Evolutionary conservation across 2,797 vertebrate genomes (phyloP).

Genomic region (Euthynnus affinis): DNA sequence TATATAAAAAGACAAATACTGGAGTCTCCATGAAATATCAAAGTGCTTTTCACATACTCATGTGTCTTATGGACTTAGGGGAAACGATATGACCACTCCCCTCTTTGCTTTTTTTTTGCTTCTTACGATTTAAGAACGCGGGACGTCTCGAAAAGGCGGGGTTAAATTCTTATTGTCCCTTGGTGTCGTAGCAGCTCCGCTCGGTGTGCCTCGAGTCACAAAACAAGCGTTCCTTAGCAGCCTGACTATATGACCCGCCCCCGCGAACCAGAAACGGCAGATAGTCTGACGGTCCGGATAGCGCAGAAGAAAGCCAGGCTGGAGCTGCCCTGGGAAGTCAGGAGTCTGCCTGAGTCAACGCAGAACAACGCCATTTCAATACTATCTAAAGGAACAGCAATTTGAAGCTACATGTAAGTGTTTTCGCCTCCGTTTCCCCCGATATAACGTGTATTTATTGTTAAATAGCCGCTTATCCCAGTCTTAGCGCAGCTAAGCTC

Average conservation of each 20-base stretch:
- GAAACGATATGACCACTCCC: conserved; percentile 50
- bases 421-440: not conserved
- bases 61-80: conserved; percentile 41
- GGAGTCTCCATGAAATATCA: not conserved
- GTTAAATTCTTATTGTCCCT: rapidly evolving
- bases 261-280: conserved; percentile 79
- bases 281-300: conserved; percentile 67
- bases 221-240: conserved; percentile 64
- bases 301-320: conserved; percentile 75
- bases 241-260: conserved; percentile 72
- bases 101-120: conserved; percentile 2
- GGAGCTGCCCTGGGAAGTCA: conserved; percentile 81
- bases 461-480: not conserved
- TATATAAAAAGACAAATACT: too few species aligned
- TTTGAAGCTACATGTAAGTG: conserved; percentile 77
- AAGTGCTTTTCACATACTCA: conserved; percentile 24
- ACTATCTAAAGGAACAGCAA: conserved; percentile 37
- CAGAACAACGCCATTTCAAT: conserved; percentile 77
- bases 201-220: conserved; percentile 25
- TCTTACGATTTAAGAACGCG: rapidly evolving
- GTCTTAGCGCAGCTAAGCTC: conserved; percentile 57
- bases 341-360: conserved; percentile 68
- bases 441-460: not conserved
- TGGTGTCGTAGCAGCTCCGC: rapidly evolving
- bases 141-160: conserved; percentile 47